A percentile compares a stretch with the other conserved stretches of the same genome.
Conservation (phyloP, 2,888 invertebrate species). For the Melipona bicolor region DNA sequence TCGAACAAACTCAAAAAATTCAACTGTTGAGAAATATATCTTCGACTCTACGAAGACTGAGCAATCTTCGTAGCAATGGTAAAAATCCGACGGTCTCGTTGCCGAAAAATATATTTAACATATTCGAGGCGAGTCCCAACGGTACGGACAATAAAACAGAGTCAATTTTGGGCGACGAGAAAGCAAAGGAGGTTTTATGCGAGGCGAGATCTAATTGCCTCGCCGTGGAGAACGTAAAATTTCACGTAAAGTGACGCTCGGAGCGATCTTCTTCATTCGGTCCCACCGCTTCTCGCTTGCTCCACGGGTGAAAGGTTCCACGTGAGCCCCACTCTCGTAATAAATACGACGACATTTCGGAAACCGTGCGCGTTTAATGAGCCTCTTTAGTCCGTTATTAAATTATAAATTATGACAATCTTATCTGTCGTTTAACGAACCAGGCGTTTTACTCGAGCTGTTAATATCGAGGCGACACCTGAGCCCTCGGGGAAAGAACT, state of each 20-base stretch:
- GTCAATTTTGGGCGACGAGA: not conserved
- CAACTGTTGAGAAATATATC: too few relatives aligned
- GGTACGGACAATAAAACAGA: not conserved
- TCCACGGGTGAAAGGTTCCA: constrained; percentile 12
- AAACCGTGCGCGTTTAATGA: constrained; percentile 81
- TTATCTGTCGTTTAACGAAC: constrained; percentile 80
- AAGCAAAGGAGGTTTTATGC: constrained; percentile 18
- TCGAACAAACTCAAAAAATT: too few relatives aligned
- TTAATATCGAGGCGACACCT: constrained; percentile 79
- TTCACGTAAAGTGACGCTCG: constrained; percentile 38
- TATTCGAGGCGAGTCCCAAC: not conserved
- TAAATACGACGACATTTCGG: constrained; percentile 80
- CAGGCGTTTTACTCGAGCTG: constrained; percentile 77
- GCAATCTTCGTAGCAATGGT: not conserved
- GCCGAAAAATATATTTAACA: not conserved
- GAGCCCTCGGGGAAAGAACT: constrained; percentile 60
- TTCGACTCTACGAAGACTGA: too few relatives aligned
- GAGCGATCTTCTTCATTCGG: constrained; percentile 7
- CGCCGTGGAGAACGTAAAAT: constrained; percentile 30
- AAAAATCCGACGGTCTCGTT: too few relatives aligned
- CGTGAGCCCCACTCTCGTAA: constrained; percentile 74
- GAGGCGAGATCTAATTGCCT: constrained; percentile 20
- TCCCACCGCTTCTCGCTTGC: not conserved
- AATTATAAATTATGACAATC: constrained; percentile 83
- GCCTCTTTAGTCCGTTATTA: constrained; percentile 82